Conservation (phyloP, 1,140 invertebrate species). For the Homarus americanus region DNA sequence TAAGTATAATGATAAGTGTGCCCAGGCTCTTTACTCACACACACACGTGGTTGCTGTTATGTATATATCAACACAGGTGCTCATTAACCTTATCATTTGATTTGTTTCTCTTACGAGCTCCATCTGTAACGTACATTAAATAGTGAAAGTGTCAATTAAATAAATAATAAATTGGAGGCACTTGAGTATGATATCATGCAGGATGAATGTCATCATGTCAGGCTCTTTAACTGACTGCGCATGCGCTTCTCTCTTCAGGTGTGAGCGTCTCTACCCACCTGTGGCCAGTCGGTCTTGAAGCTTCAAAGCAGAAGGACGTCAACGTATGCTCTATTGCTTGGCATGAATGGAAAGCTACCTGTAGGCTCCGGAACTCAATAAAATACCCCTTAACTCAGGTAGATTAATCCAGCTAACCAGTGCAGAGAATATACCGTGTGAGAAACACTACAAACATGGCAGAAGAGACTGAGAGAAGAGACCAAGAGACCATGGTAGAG, state of each 20-base stretch:
- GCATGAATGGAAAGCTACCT: constrained; percentile 4
- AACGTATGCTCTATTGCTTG: not conserved
- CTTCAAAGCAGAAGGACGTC: constrained; percentile 17
- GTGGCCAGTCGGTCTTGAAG: constrained; percentile 49
- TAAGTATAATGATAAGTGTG: no score
- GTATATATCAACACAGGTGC: no score
- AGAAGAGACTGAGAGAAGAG: not conserved
- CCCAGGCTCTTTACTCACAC: no score
- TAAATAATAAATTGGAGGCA: not conserved
- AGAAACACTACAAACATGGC: not conserved
- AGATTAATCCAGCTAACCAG: not conserved
- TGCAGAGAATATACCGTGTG: not conserved
- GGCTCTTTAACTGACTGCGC: constrained; percentile 35
- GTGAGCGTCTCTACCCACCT: constrained; percentile 25
- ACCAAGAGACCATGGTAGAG: not conserved
- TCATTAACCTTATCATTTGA: no score
- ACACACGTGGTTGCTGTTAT: no score
- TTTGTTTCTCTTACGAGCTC: not conserved
- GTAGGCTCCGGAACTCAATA: not conserved
- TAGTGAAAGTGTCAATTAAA: not conserved
- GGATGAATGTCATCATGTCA: not conserved
- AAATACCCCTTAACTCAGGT: not conserved
- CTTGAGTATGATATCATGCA: not conserved
- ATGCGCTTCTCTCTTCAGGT: constrained; percentile 48
- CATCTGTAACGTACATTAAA: not conserved